phyloP scores from a whole-genome alignment of 1,140 invertebrate species.

The Bombus consobrinus region DNA sequence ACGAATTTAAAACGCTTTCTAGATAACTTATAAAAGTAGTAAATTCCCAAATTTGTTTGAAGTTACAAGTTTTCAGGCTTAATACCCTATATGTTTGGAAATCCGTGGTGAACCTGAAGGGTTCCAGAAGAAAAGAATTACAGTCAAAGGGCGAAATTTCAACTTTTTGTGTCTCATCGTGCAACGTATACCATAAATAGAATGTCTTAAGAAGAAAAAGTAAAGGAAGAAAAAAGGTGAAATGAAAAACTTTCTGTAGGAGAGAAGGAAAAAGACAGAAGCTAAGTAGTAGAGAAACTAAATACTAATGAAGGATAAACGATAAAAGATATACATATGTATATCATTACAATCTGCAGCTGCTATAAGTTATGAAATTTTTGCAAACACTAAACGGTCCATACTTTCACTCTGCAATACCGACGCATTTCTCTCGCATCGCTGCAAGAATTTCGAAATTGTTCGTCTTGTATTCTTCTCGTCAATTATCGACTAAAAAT shows the following conservation, averaged over 20 bases:
- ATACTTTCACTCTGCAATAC: constrained; percentile 1
- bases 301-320: too few species aligned
- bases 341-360: not conserved
- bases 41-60: not conserved
- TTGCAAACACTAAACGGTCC: not conserved
- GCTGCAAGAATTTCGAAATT: not conserved
- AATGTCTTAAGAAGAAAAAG: not conserved
- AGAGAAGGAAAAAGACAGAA: not conserved
- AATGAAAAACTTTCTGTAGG: too few species aligned
- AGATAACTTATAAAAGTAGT: not conserved
- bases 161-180: not conserved
- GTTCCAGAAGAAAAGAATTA: not conserved
- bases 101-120: not conserved
- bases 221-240: not conserved
- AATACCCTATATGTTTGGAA: not conserved
- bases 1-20: not conserved
- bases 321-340: too few species aligned
- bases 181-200: not conserved
- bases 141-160: not conserved
- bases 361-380: not conserved
- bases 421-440: not conserved
- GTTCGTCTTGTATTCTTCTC: not conserved
- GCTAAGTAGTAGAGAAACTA: too few species aligned
- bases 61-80: not conserved
- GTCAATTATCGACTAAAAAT: not conserved